phyloP scores from a whole-genome alignment of 2,888 invertebrate species.

The Drosophila siamana region DNA sequence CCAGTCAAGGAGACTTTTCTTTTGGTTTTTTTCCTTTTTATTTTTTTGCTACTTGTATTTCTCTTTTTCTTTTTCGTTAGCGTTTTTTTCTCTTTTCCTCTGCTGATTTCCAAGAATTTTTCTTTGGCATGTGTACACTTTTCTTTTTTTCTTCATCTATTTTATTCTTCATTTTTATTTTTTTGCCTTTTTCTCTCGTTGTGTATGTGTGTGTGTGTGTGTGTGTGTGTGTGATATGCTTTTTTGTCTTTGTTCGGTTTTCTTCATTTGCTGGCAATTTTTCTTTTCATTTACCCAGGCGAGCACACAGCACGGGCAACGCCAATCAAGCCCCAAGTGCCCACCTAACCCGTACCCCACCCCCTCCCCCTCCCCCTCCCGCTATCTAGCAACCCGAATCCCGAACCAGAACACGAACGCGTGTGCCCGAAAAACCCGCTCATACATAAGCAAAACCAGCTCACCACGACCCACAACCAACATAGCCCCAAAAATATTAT shows the following conservation, averaged over 20 bases:
- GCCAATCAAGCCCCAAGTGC: conserved; percentile 59
- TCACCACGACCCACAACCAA: conserved; percentile 8
- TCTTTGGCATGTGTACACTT: conserved; percentile 53
- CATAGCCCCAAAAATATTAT: conserved; percentile 51
- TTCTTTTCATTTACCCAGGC: conserved; percentile 68
- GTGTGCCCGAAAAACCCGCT: conserved; percentile 6
- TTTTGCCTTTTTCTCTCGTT: conserved; percentile 9
- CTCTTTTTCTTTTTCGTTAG: conserved; percentile 16
- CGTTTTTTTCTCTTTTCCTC: conserved; percentile 26
- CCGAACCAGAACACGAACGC: conserved; percentile 8
- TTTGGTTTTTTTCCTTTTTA: conserved; percentile 24
- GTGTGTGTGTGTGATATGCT: not conserved
- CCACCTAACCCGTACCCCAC: conserved; percentile 28
- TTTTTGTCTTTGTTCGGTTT: conserved; percentile 26
- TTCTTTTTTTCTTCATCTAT: conserved; percentile 3
- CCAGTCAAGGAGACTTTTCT: conserved; percentile 40
- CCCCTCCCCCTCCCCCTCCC: too few species aligned
- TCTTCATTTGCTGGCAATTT: conserved; percentile 72
- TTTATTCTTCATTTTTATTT: not conserved
- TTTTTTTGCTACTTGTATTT: conserved; percentile 3
- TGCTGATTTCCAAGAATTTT: conserved; percentile 59
- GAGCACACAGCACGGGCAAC: conserved; percentile 32
- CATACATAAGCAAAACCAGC: conserved; percentile 37
- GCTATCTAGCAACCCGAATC: not conserved
- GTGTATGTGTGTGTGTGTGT: not conserved